These are phyloP conservation scores for Nannospalax galili DNA, from an alignment of 2,113 vertebrate species.

Conservation along the genomic window DNA sequence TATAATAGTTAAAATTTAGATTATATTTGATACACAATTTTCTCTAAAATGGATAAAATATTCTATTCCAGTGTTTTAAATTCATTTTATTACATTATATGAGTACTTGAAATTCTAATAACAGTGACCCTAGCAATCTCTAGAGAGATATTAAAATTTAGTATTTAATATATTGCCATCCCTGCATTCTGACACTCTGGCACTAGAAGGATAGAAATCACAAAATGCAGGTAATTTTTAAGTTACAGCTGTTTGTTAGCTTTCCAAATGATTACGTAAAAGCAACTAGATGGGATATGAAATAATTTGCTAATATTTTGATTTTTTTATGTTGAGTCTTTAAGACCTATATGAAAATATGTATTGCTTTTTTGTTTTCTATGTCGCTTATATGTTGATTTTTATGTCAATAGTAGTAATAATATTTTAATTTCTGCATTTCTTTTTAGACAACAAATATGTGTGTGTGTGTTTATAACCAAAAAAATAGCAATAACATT, in stretches of 20 bases:
- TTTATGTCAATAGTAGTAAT: background rate
- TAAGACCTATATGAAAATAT: background rate
- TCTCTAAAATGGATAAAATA: background rate
- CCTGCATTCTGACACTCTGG: background rate
- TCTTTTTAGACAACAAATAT: conserved; percentile 15
- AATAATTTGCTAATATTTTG: background rate
- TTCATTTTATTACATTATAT: conserved; percentile 14
- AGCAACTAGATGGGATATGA: background rate
- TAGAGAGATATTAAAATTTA: background rate
- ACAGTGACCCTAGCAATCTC: background rate
- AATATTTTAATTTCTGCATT: background rate
- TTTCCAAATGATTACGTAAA: background rate
- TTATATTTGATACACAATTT: background rate
- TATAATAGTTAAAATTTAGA: background rate
- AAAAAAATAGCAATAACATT: background rate
- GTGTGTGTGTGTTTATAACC: no score
- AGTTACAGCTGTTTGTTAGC: background rate
- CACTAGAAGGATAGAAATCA: background rate
- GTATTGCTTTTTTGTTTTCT: background rate
- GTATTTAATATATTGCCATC: background rate
- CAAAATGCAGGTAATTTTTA: background rate
- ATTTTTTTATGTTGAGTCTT: background rate
- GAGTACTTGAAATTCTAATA: background rate
- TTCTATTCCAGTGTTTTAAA: background rate
- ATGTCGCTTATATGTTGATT: background rate